These are phyloP conservation scores for Paradoxurus hermaphroditus DNA, from an alignment of 2,113 vertebrate genomes.

Conservation along the genomic window DNA sequence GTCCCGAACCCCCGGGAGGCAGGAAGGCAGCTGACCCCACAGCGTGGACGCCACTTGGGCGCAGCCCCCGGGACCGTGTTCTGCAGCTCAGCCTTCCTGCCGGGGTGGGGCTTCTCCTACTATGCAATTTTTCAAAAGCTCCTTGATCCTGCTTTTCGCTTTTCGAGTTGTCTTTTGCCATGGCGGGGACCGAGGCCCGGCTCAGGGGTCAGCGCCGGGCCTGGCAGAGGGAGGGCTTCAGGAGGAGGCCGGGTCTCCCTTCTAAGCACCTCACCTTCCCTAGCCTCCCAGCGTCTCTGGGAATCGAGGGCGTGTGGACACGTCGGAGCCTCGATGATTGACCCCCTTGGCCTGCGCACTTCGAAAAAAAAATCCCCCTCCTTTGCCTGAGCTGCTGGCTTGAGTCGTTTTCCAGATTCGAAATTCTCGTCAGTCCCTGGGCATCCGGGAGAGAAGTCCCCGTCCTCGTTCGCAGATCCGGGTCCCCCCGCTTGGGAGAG, in stretches of 20 bases:
- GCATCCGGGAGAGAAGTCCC: not conserved
- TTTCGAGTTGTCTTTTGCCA: constrained; percentile 11
- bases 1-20: not conserved
- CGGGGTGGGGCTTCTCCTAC: constrained; percentile 40
- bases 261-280: not conserved
- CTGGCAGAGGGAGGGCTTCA: not conserved
- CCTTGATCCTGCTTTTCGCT: constrained; percentile 56
- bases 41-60: fast-evolving
- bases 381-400: not conserved
- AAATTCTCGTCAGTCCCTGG: not conserved
- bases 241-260: not conserved
- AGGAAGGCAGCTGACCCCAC: not conserved
- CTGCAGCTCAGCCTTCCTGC: not conserved
- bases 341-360: not conserved
- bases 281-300: not conserved
- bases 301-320: not conserved
- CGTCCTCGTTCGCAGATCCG: fast-evolving
- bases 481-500: not conserved
- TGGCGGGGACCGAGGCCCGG: not conserved
- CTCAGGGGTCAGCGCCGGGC: not conserved
- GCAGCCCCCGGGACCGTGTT: not conserved
- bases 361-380: not conserved
- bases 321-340: not conserved
- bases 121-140: constrained; percentile 77
- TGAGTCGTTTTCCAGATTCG: not conserved